Conservation (phyloP, 2,797 vertebrate species). For the Dendrocincla fuliginosa region DNA sequence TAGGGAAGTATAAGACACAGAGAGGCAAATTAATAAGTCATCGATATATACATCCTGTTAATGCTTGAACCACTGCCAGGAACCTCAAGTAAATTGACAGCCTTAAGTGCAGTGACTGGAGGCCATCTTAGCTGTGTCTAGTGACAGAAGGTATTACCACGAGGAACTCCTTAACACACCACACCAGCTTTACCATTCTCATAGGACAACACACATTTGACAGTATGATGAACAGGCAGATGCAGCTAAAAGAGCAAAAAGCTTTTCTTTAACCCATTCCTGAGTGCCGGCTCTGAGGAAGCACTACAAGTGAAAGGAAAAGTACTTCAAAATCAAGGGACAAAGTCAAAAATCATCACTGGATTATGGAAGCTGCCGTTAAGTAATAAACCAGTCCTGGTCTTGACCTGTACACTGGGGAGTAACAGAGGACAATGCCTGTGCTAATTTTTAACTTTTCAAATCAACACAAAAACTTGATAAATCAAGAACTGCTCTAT, state of each 20-base stretch:
- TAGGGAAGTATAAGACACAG: not conserved
- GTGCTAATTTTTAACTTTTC: not conserved
- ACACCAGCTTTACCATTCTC: not conserved
- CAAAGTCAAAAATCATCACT: constrained; percentile 41
- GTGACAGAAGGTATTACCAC: not conserved
- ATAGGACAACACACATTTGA: not conserved
- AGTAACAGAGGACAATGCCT: not conserved
- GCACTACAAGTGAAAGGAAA: not conserved
- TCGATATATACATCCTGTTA: constrained; percentile 17
- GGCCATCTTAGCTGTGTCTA: constrained; percentile 39
- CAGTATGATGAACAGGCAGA: not conserved
- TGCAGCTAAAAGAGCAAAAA: not conserved
- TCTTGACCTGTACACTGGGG: not conserved
- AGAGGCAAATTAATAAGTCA: constrained; percentile 29
- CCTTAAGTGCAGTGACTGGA: constrained; percentile 38
- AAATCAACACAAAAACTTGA: not conserved
- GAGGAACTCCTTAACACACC: not conserved
- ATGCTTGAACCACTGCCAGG: constrained; percentile 25
- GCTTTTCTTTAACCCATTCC: not conserved
- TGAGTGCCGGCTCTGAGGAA: not conserved
- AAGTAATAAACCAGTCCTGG: not conserved
- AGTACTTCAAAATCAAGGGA: not conserved
- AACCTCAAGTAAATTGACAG: constrained; percentile 16
- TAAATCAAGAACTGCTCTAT: not conserved
- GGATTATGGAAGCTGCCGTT: not conserved